Percentiles rank a stretch among this genome's conserved stretches.
phyloP scores from a whole-genome alignment of 1,140 invertebrate genomes.

The Trinorchestia longiramus region DNA sequence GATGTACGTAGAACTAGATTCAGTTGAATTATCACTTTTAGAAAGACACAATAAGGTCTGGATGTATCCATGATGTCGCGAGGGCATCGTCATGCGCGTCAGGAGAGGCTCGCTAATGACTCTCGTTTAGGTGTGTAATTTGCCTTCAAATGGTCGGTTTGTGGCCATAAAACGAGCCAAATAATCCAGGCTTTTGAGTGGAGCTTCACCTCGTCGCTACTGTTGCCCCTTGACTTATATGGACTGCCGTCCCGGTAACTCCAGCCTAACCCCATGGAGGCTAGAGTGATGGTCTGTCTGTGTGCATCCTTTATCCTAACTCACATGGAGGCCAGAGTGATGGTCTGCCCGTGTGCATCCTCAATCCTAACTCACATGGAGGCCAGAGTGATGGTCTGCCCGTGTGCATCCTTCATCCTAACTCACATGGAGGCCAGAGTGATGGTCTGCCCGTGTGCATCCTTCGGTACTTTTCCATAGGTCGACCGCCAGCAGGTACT shows the following conservation, averaged over 20 bases:
- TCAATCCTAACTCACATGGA: background rate
- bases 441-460: background rate
- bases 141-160: slow-evolving; percentile 38
- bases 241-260: background rate
- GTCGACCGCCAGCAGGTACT: no score
- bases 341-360: background rate
- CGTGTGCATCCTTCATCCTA: background rate
- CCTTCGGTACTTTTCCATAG: background rate
- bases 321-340: background rate
- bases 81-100: slow-evolving; percentile 1
- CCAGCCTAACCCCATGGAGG: background rate
- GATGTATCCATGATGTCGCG: background rate
- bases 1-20: background rate
- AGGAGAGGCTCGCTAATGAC: slow-evolving; percentile 28
- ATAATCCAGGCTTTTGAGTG: background rate
- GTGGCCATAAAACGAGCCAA: slow-evolving; percentile 6
- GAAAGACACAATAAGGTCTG: background rate
- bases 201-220: slow-evolving; percentile 1
- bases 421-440: background rate
- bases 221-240: background rate
- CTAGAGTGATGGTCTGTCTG: background rate
- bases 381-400: background rate
- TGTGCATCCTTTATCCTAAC: background rate
- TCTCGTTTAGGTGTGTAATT: slow-evolving; percentile 38
- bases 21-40: background rate